Conservation (phyloP, 2,113 vertebrate species). For the Bostrychus sinensis region DNA sequence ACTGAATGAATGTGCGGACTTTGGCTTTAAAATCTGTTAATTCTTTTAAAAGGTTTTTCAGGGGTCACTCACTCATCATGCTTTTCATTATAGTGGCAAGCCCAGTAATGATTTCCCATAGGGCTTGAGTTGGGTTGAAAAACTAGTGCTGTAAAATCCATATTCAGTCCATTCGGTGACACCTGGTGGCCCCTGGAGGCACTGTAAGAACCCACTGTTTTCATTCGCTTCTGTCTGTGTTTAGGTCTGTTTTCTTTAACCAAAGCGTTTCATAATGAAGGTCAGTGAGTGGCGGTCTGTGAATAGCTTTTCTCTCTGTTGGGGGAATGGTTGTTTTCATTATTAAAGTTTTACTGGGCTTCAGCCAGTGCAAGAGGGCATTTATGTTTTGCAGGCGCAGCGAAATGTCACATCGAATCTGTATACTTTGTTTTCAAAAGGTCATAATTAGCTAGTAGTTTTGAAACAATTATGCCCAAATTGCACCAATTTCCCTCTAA, state of each 20-base stretch:
- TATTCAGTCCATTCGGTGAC: slow-evolving; percentile 7
- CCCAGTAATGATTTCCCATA: slow-evolving; percentile 7
- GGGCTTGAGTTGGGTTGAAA: background rate
- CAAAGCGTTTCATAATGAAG: slow-evolving; percentile 12
- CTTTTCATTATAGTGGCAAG: background rate
- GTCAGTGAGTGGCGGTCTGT: slow-evolving; percentile 33
- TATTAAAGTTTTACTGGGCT: slow-evolving; percentile 63
- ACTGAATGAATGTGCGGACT: too few relatives aligned
- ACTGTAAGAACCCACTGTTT: background rate
- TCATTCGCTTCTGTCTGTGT: slow-evolving; percentile 11
- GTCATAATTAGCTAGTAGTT: slow-evolving; percentile 74
- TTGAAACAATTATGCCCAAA: slow-evolving; percentile 73
- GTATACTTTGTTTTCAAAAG: slow-evolving; percentile 68
- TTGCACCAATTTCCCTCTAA: slow-evolving; percentile 62
- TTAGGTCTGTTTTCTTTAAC: background rate
- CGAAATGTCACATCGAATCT: slow-evolving; percentile 71
- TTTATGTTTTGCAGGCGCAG: slow-evolving; percentile 67
- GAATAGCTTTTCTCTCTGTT: slow-evolving; percentile 24
- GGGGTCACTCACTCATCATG: slow-evolving; percentile 8
- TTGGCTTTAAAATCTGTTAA: slow-evolving; percentile 3
- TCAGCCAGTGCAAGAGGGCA: slow-evolving; percentile 47
- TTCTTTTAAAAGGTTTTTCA: slow-evolving; percentile 1
- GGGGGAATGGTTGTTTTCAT: slow-evolving; percentile 53
- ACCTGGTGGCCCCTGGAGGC: slow-evolving; percentile 8
- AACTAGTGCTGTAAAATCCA: slow-evolving; percentile 8